Percentiles rank a stretch among this genome's conserved stretches.
Conservation (phyloP, 2,888 invertebrate genomes). For the Pyrrhosoma nymphula region DNA sequence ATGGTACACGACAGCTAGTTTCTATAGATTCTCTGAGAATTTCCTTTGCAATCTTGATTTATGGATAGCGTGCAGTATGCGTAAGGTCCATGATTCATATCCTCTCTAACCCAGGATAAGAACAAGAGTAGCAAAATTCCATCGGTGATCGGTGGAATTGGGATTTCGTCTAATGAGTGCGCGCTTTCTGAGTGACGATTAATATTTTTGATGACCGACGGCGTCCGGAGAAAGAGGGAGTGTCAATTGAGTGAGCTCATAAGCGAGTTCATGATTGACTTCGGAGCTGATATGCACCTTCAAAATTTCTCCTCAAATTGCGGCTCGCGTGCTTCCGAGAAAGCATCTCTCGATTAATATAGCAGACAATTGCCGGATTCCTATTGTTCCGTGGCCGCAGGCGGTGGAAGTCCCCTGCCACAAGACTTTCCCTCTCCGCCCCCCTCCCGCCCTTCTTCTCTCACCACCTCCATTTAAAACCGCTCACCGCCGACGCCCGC, state of each 20-base stretch:
- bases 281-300: neutral
- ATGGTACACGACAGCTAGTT: too few species aligned
- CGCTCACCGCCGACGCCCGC: neutral
- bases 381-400: neutral
- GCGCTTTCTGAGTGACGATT: neutral
- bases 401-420: neutral
- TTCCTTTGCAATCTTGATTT: too few species aligned
- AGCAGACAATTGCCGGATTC: neutral
- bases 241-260: neutral
- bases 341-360: neutral
- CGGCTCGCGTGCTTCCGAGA: neutral
- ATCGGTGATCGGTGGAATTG: neutral
- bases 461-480: neutral
- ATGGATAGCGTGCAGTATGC: too few species aligned
- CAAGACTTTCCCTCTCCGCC: constrained; percentile 11
- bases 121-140: too few species aligned
- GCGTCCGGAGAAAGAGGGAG: neutral
- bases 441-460: neutral
- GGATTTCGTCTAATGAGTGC: neutral
- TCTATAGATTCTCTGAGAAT: too few species aligned
- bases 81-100: too few species aligned
- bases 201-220: neutral
- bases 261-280: neutral
- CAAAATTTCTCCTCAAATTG: constrained; percentile 9
- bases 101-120: too few species aligned